Base-by-base conservation (phyloP, 2,113 vertebrate genomes). In the Abramis brama region DNA sequence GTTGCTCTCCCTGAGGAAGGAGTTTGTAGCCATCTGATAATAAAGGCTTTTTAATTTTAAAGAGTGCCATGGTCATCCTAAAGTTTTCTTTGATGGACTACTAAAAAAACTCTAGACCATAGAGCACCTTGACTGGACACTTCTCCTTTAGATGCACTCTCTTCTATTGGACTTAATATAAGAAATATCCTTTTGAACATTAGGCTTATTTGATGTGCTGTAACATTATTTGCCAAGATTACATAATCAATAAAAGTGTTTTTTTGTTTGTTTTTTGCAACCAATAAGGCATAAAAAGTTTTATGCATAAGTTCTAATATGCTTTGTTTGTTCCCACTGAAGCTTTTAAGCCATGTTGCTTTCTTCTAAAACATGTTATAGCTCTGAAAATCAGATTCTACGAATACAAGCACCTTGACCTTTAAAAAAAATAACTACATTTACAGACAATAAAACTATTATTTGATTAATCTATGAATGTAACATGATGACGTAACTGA, bases 401-500 rank as follows among this genome's bases (percentile, higher is more conserved):
- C 17, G n/a, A 75, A 33, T 5, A 33, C 27, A 33, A 5, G 55
- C 6, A 8, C 6, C 11, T n/a, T 74, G 71, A 47, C 43, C 39
- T 74, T 15, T 25, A 25, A 74, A 13, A 13, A 47, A 74, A 74
- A 13, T 5, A 55, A 21, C 5, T 7, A 19, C 17, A 57, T 57
- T 21, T 57, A 57, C 36, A 2, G 39, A 71, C 19, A 2, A 43
- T 71, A 71, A 47, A 74, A 25, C 5, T 43, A 2, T 74, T 6
- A 43, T 74, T 43, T 45, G 71, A n/a, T 47, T 25, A n/a, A 60
- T 60, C 77, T 43, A n/a, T 79, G 52, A 79, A 17, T 79, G 77
- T 79, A 77, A 55, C 77, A 21, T 79, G 77, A 17, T 79, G 55
- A 17, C 23, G 9, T 43, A 39, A 39, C 13, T 60, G 77, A 60